phyloP scores from a whole-genome alignment of 2,888 invertebrate genomes.

The Spodoptera picta region DNA sequence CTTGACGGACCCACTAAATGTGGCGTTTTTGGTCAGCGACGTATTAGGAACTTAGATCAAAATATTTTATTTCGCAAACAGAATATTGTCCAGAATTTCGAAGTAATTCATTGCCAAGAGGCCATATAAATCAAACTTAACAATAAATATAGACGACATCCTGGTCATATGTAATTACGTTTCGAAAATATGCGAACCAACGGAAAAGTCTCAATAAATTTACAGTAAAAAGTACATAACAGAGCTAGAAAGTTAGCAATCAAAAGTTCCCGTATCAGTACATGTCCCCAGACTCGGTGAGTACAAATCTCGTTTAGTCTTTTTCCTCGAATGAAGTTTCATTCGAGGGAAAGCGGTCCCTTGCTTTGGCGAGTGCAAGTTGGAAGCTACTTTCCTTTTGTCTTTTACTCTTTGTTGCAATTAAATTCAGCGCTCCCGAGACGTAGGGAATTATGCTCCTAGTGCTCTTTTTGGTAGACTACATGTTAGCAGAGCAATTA shows the following conservation, averaged over 20 bases:
- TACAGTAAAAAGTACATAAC: constrained; percentile 6
- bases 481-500: background rate
- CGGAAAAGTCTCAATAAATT: background rate
- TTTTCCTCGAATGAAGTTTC: constrained; percentile 42
- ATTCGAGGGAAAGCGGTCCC: constrained; percentile 33
- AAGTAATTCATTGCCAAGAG: background rate
- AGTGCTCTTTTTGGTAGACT: background rate
- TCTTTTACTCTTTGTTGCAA: constrained; percentile 30
- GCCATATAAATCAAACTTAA: background rate
- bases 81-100: background rate
- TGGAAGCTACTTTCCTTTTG: constrained; percentile 30
- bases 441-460: background rate
- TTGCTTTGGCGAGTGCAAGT: constrained; percentile 35
- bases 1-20: constrained; percentile 49
- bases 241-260: constrained; percentile 33
- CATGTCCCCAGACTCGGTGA: constrained; percentile 32
- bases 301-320: constrained; percentile 49
- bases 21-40: constrained; percentile 28
- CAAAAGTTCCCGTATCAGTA: constrained; percentile 44
- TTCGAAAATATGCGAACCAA: background rate
- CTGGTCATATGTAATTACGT: too few species aligned
- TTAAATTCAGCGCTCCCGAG: constrained; percentile 37
- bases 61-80: constrained; percentile 7
- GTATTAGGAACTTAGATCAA: constrained; percentile 12
- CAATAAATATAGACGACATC: background rate